These are phyloP conservation scores for Lampropteryx suffumata DNA, from an alignment of 2,888 invertebrate species.

Conservation along the genomic window DNA sequence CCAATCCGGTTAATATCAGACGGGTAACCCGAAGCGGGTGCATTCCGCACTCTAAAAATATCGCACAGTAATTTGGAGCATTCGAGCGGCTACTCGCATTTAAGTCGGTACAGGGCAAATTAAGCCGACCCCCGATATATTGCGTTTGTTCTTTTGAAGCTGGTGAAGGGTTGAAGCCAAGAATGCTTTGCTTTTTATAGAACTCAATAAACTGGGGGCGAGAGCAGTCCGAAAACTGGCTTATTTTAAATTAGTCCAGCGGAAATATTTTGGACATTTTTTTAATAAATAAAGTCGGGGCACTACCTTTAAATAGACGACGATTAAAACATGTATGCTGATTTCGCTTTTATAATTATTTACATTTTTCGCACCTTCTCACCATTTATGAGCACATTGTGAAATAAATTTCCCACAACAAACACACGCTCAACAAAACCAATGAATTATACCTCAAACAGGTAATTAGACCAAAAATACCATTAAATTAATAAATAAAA, in stretches of 20 bases:
- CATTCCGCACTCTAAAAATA: slow-evolving; percentile 81
- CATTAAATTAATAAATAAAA: slow-evolving; percentile 83
- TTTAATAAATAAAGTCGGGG: too few species aligned
- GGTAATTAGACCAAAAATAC: slow-evolving; percentile 83
- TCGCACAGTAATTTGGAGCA: slow-evolving; percentile 79
- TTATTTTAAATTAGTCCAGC: slow-evolving; percentile 19
- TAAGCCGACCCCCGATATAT: slow-evolving; percentile 80
- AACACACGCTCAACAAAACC: slow-evolving; percentile 67
- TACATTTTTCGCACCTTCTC: background rate
- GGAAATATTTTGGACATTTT: slow-evolving; percentile 14
- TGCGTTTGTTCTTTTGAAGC: slow-evolving; percentile 82
- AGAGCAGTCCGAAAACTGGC: slow-evolving; percentile 18
- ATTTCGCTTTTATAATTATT: background rate
- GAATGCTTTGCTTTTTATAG: slow-evolving; percentile 83
- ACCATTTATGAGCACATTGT: slow-evolving; percentile 5
- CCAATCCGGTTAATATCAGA: slow-evolving; percentile 69
- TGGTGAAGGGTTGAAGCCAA: slow-evolving; percentile 82
- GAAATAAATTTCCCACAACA: slow-evolving; percentile 57
- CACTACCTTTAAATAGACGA: too few species aligned
- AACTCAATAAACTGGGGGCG: slow-evolving; percentile 66
- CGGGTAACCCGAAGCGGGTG: slow-evolving; percentile 71
- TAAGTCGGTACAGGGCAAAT: slow-evolving; percentile 78
- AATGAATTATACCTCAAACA: slow-evolving; percentile 81
- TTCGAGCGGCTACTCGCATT: slow-evolving; percentile 73
- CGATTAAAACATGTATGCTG: background rate